These are phyloP conservation scores for Toxostoma redivivum DNA, from an alignment of 2,113 vertebrate species.

Conservation along the genomic window DNA sequence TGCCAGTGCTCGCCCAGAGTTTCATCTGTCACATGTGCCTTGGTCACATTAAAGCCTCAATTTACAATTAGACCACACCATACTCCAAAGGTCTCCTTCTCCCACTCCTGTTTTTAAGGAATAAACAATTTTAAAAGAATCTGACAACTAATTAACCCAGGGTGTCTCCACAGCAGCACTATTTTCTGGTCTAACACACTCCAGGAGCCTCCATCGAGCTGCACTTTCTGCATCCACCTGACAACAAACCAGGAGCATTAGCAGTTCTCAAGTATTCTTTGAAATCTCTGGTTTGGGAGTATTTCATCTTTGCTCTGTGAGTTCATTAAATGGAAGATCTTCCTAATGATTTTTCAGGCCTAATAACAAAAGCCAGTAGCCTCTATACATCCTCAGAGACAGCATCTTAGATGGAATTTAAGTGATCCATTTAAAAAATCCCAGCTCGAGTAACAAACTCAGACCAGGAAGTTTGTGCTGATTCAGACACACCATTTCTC, in stretches of 20 bases:
- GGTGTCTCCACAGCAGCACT: background rate
- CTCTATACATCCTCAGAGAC: background rate
- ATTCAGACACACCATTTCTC: background rate
- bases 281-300: background rate
- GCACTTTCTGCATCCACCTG: background rate
- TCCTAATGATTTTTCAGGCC: constrained; percentile 26
- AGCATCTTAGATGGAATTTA: background rate
- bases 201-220: background rate
- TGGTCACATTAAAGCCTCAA: background rate
- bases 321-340: constrained; percentile 4
- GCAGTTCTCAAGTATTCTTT: background rate
- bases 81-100: background rate
- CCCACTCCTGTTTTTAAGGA: background rate
- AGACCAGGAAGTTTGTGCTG: background rate
- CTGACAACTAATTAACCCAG: background rate
- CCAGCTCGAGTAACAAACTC: background rate
- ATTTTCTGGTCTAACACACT: background rate
- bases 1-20: background rate
- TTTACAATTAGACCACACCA: background rate
- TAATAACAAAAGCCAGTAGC: background rate
- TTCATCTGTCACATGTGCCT: background rate
- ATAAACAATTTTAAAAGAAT: background rate
- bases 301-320: background rate
- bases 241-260: background rate
- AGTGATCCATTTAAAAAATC: background rate